Evolutionary conservation across 2,888 invertebrate species (phyloP).

Genomic region (Nymphalis c-album): DNA sequence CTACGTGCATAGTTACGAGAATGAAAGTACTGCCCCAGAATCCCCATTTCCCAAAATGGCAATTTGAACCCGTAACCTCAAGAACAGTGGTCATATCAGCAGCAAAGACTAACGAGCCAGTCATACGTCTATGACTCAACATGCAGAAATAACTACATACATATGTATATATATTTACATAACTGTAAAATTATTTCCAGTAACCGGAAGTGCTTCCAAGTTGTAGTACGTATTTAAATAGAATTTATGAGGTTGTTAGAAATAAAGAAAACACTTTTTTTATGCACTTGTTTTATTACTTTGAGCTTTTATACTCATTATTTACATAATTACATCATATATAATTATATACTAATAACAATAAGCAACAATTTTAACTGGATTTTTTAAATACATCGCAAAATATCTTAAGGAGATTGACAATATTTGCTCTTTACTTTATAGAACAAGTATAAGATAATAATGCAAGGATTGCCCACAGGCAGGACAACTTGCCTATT

Average conservation of each 20-base stretch:
- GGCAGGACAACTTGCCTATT: no score
- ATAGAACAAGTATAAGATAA: not conserved
- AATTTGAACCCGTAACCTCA: no score
- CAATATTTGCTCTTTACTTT: not conserved
- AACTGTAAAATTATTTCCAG: no score
- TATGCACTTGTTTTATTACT: conserved; percentile 61
- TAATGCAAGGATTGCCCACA: not conserved
- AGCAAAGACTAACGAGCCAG: no score
- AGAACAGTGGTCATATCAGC: no score
- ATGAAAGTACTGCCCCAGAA: no score
- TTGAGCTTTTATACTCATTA: conserved; percentile 74
- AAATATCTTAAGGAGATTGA: not conserved
- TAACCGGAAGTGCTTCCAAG: not conserved
- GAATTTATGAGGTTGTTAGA: not conserved
- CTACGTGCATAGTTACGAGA: no score
- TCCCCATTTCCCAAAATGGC: no score
- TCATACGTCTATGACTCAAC: no score
- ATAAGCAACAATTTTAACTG: conserved; percentile 74
- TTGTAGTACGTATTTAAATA: not conserved
- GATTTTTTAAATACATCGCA: conserved; percentile 43
- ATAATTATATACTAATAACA: conserved; percentile 64
- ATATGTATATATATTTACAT: no score
- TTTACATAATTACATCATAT: conserved; percentile 69
- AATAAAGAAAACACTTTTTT: conserved; percentile 38
- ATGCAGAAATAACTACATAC: no score